Evolutionary conservation across 1,140 invertebrate species (phyloP), one percentile per base, ranked within the genome.

Genomic region (Rhagoletis zephyria): DNA sequence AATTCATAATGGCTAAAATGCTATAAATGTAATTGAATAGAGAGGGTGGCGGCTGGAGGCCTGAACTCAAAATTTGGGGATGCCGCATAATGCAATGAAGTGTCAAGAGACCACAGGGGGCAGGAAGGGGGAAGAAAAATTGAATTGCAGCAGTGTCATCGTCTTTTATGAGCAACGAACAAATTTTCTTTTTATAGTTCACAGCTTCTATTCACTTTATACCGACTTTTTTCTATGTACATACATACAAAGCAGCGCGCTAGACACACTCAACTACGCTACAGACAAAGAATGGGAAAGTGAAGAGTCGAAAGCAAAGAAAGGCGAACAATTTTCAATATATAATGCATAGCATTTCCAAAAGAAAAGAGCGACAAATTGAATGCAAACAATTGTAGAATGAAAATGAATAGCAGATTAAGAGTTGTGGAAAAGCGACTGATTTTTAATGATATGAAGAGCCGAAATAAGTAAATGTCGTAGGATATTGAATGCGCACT

Each of bases 361-460:
- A 30, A 10, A 51, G 74, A 70, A 19, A 4, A 42, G 9, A 51
- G 74, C 48, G 48, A 51, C 74, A 81, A 81, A 81, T 56, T 81
- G 74, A 81, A 81, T 56, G 74, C 48, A 81, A 81, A 81, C 74
- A 56, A 81, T 81, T 81, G 74, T 2, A 56, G 7, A 81, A 56
- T 56, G n/a, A 74, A 81, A 81, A 81, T 81, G 74, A 81, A 81
- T 81, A 19, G n/a, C 48, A 16, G 74, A 81, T 81, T 81, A 81
- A 56, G 74, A 19, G 48, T 81, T 77, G 74, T 67, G 64, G 40
- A 67, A 67, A 40, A 7, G 4, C 45, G 48, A 77, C 74, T 56
- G 74, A 77, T 77, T 59, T 81, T 4, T 63, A 51, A 81, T 67
- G 64, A 67, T 30, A 67, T 40, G 4, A 19, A 30, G 42, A 19